Evolutionary conservation across 2,888 invertebrate genomes (phyloP).

Genomic region (Lycocerus yunnanus): DNA sequence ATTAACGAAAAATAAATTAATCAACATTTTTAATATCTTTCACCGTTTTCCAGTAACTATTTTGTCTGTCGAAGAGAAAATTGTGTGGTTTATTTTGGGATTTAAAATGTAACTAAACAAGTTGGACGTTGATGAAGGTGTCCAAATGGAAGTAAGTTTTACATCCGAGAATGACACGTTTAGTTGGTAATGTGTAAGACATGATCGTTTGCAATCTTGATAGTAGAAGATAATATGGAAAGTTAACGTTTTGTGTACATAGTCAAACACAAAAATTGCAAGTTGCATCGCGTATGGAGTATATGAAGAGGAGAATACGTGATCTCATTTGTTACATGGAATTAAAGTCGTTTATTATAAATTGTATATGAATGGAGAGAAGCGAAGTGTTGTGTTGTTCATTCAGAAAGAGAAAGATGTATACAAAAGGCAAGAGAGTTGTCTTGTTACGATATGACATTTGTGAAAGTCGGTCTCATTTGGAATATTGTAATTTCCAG

Average conservation of each 20-base stretch:
- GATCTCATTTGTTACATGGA: constrained; percentile 34
- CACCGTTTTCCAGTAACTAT: too few relatives aligned
- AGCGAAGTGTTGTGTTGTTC: constrained; percentile 15
- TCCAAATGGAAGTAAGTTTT: neutral
- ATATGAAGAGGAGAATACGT: constrained; percentile 31
- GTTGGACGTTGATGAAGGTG: neutral
- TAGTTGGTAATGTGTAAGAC: neutral
- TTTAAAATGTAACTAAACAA: too few relatives aligned
- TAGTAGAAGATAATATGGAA: neutral
- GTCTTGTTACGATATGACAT: constrained; percentile 29
- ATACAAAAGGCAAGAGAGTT: constrained; percentile 18
- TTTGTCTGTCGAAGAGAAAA: too few relatives aligned
- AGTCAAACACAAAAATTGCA: constrained; percentile 12
- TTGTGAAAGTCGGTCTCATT: constrained; percentile 29
- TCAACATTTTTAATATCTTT: too few relatives aligned
- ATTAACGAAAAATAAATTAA: too few relatives aligned
- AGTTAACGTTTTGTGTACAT: neutral
- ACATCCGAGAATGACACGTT: neutral
- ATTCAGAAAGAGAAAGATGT: constrained; percentile 10
- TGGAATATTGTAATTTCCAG: constrained; percentile 30
- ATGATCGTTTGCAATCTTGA: neutral
- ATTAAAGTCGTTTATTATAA: constrained; percentile 36
- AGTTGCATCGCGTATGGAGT: constrained; percentile 20
- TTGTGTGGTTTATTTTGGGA: too few relatives aligned
- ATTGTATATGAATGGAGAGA: constrained; percentile 30